Conservation (phyloP, 2,888 invertebrate species). For the Synergus umbraculus region DNA sequence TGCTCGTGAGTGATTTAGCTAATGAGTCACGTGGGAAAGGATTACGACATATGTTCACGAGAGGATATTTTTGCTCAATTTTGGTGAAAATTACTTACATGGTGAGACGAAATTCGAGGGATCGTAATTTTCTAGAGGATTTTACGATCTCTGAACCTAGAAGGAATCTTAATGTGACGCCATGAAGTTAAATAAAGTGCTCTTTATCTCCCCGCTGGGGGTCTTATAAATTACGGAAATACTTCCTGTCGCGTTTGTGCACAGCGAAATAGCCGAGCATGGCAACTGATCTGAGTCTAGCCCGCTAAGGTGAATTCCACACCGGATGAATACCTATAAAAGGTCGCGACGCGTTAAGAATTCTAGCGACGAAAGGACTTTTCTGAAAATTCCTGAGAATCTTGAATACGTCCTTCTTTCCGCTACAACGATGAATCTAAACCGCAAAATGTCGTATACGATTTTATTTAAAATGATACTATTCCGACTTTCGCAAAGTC, state of each 20-base stretch:
- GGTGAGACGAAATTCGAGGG: constrained; percentile 42
- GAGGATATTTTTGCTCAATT: constrained; percentile 41
- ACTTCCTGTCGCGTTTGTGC: constrained; percentile 42
- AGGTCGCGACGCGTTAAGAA: constrained; percentile 7
- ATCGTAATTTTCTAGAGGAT: constrained; percentile 44
- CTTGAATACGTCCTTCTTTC: constrained; percentile 30
- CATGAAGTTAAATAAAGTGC: constrained; percentile 52
- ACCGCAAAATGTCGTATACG: not conserved
- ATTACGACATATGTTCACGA: not conserved
- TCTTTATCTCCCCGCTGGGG: constrained; percentile 47
- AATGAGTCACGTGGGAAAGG: constrained; percentile 15
- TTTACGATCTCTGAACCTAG: constrained; percentile 47
- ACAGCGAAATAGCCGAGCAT: constrained; percentile 20
- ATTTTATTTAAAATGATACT: not conserved
- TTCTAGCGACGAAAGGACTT: not conserved
- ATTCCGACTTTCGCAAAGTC: not conserved
- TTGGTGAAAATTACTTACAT: constrained; percentile 40
- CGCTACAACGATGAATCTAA: not conserved
- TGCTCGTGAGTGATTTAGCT: not conserved
- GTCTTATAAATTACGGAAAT: constrained; percentile 48
- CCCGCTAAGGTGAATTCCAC: constrained; percentile 33
- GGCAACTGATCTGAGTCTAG: constrained; percentile 33
- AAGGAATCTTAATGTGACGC: constrained; percentile 49
- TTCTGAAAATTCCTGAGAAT: constrained; percentile 9
- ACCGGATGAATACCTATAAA: constrained; percentile 32